These are phyloP conservation scores for Melinopterus prodromus DNA, from an alignment of 2,888 invertebrate genomes.

Conservation along the genomic window DNA sequence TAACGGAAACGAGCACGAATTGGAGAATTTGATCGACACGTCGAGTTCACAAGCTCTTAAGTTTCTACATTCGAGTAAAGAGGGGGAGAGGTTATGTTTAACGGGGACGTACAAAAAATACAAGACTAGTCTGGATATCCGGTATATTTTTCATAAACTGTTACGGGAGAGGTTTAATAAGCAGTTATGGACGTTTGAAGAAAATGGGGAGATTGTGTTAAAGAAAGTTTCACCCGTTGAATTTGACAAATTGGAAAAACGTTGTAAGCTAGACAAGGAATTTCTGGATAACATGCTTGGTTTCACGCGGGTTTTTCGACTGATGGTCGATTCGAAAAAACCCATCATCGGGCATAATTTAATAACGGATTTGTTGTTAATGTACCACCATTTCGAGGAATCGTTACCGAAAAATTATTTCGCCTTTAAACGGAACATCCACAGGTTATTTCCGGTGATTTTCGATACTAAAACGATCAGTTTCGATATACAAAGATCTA, in stretches of 20 bases:
- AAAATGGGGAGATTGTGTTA: conserved; percentile 55
- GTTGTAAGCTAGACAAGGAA: conserved; percentile 62
- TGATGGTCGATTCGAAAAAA: conserved; percentile 68
- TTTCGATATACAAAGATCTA: conserved; percentile 60
- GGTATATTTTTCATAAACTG: conserved; percentile 69
- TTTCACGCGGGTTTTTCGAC: conserved; percentile 71
- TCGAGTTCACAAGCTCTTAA: conserved; percentile 52
- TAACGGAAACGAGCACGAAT: conserved; percentile 50
- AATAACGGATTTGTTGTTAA: conserved; percentile 72
- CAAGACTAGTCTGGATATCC: conserved; percentile 62
- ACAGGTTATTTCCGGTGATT: conserved; percentile 70
- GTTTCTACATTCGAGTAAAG: conserved; percentile 54
- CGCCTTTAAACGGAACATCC: conserved; percentile 70
- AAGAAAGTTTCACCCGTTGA: conserved; percentile 54
- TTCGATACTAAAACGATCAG: conserved; percentile 80
- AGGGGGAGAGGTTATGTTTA: conserved; percentile 50
- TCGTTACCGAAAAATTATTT: conserved; percentile 72
- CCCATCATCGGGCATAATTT: conserved; percentile 82
- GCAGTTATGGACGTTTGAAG: conserved; percentile 52
- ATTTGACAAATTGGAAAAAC: conserved; percentile 48
- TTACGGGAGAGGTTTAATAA: conserved; percentile 64
- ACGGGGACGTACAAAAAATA: conserved; percentile 44
- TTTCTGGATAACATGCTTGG: conserved; percentile 67
- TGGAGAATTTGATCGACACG: conserved; percentile 58
- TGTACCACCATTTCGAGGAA: conserved; percentile 76